These are phyloP conservation scores for Clarias gariepinus DNA, from an alignment of 2,113 vertebrate species.

Conservation along the genomic window DNA sequence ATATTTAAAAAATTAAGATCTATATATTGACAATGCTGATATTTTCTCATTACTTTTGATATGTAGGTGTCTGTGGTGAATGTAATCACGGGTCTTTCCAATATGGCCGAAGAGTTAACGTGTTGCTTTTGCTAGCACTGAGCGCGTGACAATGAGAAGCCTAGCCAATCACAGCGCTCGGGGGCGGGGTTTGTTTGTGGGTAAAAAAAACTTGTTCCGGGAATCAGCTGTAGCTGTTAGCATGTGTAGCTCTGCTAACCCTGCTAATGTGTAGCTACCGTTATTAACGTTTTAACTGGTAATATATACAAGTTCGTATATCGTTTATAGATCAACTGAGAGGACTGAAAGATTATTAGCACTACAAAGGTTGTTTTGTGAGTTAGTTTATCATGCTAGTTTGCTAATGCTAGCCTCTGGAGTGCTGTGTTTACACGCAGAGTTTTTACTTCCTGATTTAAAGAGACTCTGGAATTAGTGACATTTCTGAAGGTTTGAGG, in stretches of 20 bases:
- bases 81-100: slow-evolving; percentile 4
- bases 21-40: neutral
- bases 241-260: slow-evolving; percentile 1
- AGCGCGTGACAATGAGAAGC: neutral
- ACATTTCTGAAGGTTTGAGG: neutral
- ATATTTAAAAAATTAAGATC: neutral
- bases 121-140: neutral
- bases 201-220: slow-evolving; percentile 36
- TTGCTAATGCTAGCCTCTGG: neutral
- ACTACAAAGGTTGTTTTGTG: too few relatives aligned
- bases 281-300: neutral
- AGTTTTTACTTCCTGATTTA: neutral
- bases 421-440: neutral
- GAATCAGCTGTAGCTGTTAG: slow-evolving; percentile 41
- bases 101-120: neutral
- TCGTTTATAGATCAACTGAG: neutral
- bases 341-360: neutral
- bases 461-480: neutral
- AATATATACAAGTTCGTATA: neutral
- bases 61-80: neutral
- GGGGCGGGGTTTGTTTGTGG: neutral
- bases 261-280: neutral
- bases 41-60: neutral
- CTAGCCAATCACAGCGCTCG: neutral
- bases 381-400: slow-evolving; percentile 6